These are phyloP conservation scores for Archips xylosteana DNA, from an alignment of 2,888 invertebrate genomes.

Conservation along the genomic window DNA sequence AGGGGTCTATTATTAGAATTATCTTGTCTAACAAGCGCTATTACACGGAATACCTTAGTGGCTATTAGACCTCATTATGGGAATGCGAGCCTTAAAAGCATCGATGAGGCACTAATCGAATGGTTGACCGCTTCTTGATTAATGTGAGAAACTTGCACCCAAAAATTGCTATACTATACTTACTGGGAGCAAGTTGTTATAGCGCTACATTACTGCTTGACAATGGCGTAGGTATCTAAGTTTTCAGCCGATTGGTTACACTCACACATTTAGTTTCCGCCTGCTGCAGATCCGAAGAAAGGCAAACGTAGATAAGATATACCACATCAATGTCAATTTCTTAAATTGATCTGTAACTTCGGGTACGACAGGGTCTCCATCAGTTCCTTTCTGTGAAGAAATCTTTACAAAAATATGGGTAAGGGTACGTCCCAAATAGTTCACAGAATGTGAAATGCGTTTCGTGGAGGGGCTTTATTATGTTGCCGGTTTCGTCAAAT, in stretches of 20 bases:
- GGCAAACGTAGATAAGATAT: neutral
- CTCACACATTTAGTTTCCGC: neutral
- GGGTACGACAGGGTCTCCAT: slow-evolving; percentile 17
- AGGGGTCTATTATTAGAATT: slow-evolving; percentile 9
- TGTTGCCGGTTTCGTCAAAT: slow-evolving; percentile 3
- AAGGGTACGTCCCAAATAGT: slow-evolving; percentile 2
- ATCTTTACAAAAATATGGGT: slow-evolving; percentile 13
- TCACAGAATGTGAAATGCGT: slow-evolving; percentile 2
- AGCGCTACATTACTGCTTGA: no score
- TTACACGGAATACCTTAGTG: slow-evolving; percentile 11
- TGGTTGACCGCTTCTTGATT: neutral
- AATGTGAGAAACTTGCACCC: no score
- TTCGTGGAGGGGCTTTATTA: neutral
- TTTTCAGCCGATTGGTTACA: neutral
- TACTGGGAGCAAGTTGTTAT: neutral
- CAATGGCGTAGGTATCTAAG: no score
- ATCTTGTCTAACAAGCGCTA: slow-evolving; percentile 15
- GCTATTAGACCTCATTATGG: slow-evolving; percentile 20
- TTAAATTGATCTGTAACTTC: slow-evolving; percentile 14
- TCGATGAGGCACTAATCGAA: slow-evolving; percentile 16
- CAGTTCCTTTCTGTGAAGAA: slow-evolving; percentile 6
- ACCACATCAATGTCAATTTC: slow-evolving; percentile 16
- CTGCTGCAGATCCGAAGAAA: neutral
- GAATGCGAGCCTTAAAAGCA: slow-evolving; percentile 14
- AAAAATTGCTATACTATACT: no score